Conservation (phyloP, 1,140 invertebrate species). For the Carposina sasakii region DNA sequence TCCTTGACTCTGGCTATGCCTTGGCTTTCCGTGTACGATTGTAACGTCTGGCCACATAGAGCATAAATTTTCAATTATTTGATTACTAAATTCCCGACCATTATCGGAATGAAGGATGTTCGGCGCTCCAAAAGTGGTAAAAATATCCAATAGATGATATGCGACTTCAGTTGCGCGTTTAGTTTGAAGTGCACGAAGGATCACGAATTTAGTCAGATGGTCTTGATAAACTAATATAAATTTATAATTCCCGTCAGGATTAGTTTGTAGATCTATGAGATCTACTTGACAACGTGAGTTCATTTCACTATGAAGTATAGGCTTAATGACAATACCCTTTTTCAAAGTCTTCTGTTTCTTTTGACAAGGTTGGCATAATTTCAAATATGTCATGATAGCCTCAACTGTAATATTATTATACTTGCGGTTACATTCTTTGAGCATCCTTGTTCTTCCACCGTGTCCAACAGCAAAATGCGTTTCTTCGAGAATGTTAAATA, state of each 20-base stretch:
- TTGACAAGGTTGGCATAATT: neutral
- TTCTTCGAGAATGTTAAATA: no score
- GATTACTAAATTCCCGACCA: conserved; percentile 45
- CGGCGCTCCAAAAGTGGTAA: conserved; percentile 43
- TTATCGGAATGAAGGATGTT: conserved; percentile 48
- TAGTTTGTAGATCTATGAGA: neutral
- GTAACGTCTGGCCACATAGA: conserved; percentile 52
- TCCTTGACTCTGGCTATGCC: conserved; percentile 42
- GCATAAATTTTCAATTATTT: conserved; percentile 38
- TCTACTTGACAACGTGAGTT: neutral
- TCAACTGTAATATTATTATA: no score
- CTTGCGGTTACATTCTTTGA: no score
- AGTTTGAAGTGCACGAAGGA: conserved; percentile 40
- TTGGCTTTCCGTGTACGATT: conserved; percentile 42
- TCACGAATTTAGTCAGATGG: conserved; percentile 68
- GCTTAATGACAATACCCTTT: neutral
- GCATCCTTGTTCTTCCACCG: no score
- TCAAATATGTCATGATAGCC: neutral
- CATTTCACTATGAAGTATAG: neutral
- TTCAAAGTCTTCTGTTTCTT: neutral
- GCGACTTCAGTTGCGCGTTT: conserved; percentile 40
- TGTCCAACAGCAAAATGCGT: no score
- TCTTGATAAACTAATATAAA: conserved; percentile 67
- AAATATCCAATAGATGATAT: conserved; percentile 31
- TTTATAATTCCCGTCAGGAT: conserved; percentile 47